Percentiles rank a stretch among this genome's conserved stretches.
Evolutionary conservation across 1,140 invertebrate species (phyloP).

Genomic region (Onthophagus taurus): DNA sequence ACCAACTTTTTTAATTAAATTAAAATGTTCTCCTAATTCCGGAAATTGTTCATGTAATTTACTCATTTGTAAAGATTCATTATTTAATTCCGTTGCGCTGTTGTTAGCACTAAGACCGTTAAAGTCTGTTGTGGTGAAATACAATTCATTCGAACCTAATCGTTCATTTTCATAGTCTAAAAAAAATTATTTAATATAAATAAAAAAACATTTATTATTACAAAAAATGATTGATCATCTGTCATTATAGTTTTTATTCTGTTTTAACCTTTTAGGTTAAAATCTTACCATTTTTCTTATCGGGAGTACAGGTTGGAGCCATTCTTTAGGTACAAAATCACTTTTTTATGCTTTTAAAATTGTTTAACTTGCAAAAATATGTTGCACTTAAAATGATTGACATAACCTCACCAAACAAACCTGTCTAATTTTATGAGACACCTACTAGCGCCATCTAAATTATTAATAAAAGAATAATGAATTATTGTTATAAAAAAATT

Average conservation of each 20-base stretch:
- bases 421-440: too few relatives aligned
- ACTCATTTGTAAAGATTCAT: neutral
- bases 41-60: neutral
- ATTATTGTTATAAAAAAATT: too few relatives aligned
- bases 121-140: conserved; percentile 3
- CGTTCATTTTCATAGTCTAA: conserved; percentile 4
- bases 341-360: too few relatives aligned
- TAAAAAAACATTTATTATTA: neutral
- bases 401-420: too few relatives aligned
- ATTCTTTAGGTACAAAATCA: too few relatives aligned
- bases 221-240: neutral
- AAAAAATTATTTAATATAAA: neutral
- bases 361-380: too few relatives aligned
- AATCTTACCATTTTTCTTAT: conserved; percentile 10
- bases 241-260: too few relatives aligned
- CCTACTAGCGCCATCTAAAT: too few relatives aligned
- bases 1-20: conserved; percentile 50
- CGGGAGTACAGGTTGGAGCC: conserved; percentile 7
- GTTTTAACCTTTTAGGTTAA: neutral
- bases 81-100: neutral
- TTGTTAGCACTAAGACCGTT: neutral
- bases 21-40: neutral
- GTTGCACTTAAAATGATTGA: too few relatives aligned
- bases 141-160: neutral
- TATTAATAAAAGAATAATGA: too few relatives aligned